Base-by-base conservation (phyloP, 2,113 vertebrate genomes). In the Albula glossodonta region DNA sequence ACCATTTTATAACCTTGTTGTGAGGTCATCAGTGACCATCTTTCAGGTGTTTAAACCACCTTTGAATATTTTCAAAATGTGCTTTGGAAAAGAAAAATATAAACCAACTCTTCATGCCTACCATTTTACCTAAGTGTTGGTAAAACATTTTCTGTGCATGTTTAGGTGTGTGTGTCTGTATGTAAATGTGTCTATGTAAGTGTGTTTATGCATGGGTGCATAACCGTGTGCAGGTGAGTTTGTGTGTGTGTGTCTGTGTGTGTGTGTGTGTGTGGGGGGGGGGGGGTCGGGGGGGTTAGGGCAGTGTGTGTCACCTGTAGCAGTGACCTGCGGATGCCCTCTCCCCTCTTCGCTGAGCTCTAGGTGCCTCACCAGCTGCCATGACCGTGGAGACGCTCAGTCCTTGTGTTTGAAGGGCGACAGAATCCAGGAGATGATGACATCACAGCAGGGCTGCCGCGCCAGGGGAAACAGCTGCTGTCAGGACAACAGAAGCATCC, bases 301-400 rank as follows among this genome's bases (percentile, higher is more conserved):
- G 17, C 52, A 25, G 25, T 48, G 25, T 66, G 11, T 82, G 50
- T 49, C 48, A 57, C 50, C 81, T 41, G 48, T 10, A 83, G 85
- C 31, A 74, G 1, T 63, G 85, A 86, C 66, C 85, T 63, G n/a
- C 53, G 56, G 81, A 83, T 19, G 6, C 22, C 82, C 81, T 41
- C 31, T 77, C 53, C 6, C 51, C 53, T 78, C 70, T 83, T 52
- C 50, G 51, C 17, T 19, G 81, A 83, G 60, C 66, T 78, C 48
- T 81, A 86, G 85, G 74, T 81, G 85, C 74, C 25, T 56, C 17
- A 49, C 41, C 85, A 63, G 81, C 85, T 83, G 85, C 83, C 85
- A 86, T 31, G 53, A 25, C 51, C 81, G 57, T 17, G 66, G 81
- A 63, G 81, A 83, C 13, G 15, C 70, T 49, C 81, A 53, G 80